phyloP scores from a whole-genome alignment of 2,113 vertebrate genomes.

The Xerus inauris region DNA sequence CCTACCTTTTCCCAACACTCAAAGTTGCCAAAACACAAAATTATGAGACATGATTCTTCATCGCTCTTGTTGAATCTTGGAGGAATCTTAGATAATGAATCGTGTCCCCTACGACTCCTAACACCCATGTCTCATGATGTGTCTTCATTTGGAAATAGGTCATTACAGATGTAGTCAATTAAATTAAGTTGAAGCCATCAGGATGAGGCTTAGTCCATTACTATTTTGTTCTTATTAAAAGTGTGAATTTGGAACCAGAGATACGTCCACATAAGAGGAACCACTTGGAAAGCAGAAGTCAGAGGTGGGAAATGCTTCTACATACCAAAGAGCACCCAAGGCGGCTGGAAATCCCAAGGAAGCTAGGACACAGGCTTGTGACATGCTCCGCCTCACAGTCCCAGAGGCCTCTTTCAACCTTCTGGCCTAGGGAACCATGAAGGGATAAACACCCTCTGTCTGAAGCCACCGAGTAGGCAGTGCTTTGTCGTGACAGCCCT shows the following conservation, averaged over 20 bases:
- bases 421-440: too few relatives aligned
- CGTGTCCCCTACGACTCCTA: neutral
- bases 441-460: neutral
- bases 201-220: neutral
- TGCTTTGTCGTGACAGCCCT: neutral
- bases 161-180: neutral
- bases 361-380: neutral
- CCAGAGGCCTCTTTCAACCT: rapidly evolving
- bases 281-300: neutral
- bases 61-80: neutral
- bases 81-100: neutral
- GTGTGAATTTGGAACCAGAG: neutral
- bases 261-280: rapidly evolving
- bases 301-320: neutral
- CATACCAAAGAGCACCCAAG: neutral
- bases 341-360: neutral
- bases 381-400: too few relatives aligned
- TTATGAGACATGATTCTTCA: neutral
- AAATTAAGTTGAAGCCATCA: neutral
- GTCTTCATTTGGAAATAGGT: neutral
- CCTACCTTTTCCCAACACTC: neutral
- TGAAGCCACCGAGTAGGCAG: neutral
- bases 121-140: neutral
- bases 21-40: neutral
- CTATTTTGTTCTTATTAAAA: neutral